Conservation (phyloP, 2,113 vertebrate genomes). For the Cygnus buccinator region DNA sequence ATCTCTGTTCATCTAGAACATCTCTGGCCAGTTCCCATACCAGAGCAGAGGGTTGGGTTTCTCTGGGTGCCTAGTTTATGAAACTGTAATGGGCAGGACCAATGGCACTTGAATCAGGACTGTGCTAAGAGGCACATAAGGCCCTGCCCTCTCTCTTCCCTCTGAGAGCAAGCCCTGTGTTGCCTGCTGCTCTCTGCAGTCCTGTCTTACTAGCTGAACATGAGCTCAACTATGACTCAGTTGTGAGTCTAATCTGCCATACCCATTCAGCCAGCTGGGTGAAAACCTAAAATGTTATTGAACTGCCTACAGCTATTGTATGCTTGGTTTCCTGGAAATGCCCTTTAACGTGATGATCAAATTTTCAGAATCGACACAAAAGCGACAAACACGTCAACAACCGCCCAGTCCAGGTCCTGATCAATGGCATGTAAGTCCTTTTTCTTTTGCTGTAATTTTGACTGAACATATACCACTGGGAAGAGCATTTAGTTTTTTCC, state of each 20-base stretch:
- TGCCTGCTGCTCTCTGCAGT: not conserved
- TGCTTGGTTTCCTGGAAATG: not conserved
- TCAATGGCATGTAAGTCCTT: constrained; percentile 85
- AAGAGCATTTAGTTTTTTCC: not conserved
- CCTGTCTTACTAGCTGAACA: not conserved
- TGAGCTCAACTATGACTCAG: not conserved
- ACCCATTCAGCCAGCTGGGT: not conserved
- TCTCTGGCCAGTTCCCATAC: not conserved
- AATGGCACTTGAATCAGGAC: not conserved
- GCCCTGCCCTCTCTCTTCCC: not conserved
- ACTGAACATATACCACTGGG: not conserved
- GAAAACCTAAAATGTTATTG: not conserved
- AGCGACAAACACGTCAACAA: constrained; percentile 94
- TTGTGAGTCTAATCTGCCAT: not conserved
- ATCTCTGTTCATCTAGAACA: not conserved
- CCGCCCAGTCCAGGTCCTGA: constrained; percentile 84
- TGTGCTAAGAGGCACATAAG: not conserved
- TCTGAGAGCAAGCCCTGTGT: fast-evolving
- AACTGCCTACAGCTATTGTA: not conserved
- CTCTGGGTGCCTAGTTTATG: not conserved
- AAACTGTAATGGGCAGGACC: not conserved
- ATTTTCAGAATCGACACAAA: constrained; percentile 88
- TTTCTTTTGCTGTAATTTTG: not conserved
- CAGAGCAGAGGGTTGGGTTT: not conserved
- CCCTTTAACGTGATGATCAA: not conserved